Evolutionary conservation across 2,888 invertebrate species (phyloP).

Genomic region (Leptopilina drosophilae): DNA sequence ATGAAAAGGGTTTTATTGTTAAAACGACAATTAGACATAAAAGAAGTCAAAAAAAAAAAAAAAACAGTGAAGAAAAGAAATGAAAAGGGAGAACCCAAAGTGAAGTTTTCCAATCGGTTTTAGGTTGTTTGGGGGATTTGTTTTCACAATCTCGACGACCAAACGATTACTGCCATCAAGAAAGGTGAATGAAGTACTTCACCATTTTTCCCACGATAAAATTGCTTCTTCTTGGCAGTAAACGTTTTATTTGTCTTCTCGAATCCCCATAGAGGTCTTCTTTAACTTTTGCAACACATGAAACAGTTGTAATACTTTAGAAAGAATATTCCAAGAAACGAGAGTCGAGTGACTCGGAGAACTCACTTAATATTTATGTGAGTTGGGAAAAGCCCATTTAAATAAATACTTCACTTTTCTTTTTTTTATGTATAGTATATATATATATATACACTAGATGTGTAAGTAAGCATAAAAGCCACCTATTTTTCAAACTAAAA

Average conservation of each 20-base stretch:
- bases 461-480: slow-evolving; percentile 4
- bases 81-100: neutral
- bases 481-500: neutral
- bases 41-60: too few species aligned
- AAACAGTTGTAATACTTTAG: slow-evolving; percentile 24
- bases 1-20: slow-evolving; percentile 1
- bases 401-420: neutral
- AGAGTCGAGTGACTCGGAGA: slow-evolving; percentile 12
- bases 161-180: slow-evolving; percentile 34
- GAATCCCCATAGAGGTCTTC: slow-evolving; percentile 19
- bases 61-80: too few species aligned
- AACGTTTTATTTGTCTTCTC: slow-evolving; percentile 38
- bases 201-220: slow-evolving; percentile 29
- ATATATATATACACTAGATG: neutral
- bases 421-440: neutral
- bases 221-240: slow-evolving; percentile 35
- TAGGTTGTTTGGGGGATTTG: slow-evolving; percentile 21
- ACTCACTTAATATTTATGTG: slow-evolving; percentile 21
- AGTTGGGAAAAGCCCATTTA: slow-evolving; percentile 9
- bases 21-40: slow-evolving; percentile 12
- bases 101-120: slow-evolving; percentile 35
- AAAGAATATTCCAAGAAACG: slow-evolving; percentile 15
- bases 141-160: slow-evolving; percentile 34
- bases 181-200: slow-evolving; percentile 30
- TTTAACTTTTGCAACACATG: slow-evolving; percentile 39